Percentiles rank a stretch among this genome's conserved stretches.
Evolutionary conservation across 2,888 invertebrate genomes (phyloP).

Genomic region (Automeris io): DNA sequence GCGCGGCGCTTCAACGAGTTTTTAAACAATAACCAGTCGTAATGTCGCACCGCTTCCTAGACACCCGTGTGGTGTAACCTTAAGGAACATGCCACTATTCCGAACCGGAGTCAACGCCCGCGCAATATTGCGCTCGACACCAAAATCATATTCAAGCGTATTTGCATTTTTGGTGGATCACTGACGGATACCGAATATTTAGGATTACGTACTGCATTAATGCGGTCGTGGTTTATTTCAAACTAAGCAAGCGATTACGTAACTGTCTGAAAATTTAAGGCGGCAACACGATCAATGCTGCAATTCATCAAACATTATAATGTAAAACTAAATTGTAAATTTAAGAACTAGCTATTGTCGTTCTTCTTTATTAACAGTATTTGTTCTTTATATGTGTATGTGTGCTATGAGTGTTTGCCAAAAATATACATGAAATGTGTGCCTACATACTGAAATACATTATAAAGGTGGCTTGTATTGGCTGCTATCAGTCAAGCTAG

Average conservation of each 20-base stretch:
- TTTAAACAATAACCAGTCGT: neutral
- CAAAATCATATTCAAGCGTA: constrained; percentile 53
- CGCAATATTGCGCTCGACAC: constrained; percentile 30
- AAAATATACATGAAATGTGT: no score
- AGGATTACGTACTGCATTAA: constrained; percentile 4
- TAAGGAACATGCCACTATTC: constrained; percentile 19
- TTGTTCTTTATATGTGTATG: no score
- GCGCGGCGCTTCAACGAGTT: constrained; percentile 1
- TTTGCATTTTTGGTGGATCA: constrained; percentile 52
- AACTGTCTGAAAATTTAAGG: constrained; percentile 31
- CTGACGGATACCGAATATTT: constrained; percentile 28
- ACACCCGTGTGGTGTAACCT: constrained; percentile 7
- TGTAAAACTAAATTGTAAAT: neutral
- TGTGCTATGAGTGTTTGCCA: no score
- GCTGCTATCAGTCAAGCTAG: no score
- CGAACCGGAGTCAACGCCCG: constrained; percentile 48
- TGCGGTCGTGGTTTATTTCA: constrained; percentile 7
- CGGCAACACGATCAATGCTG: constrained; percentile 2
- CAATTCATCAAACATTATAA: constrained; percentile 3
- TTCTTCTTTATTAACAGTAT: no score
- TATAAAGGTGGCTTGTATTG: no score
- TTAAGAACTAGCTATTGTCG: neutral
- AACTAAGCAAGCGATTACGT: constrained; percentile 22
- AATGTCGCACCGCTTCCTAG: neutral
- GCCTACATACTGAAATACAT: no score